Percentiles rank a stretch among this genome's conserved stretches.
These are phyloP conservation scores for Pteropus alecto DNA, from an alignment of 2,113 vertebrate genomes.

Conservation along the genomic window DNA sequence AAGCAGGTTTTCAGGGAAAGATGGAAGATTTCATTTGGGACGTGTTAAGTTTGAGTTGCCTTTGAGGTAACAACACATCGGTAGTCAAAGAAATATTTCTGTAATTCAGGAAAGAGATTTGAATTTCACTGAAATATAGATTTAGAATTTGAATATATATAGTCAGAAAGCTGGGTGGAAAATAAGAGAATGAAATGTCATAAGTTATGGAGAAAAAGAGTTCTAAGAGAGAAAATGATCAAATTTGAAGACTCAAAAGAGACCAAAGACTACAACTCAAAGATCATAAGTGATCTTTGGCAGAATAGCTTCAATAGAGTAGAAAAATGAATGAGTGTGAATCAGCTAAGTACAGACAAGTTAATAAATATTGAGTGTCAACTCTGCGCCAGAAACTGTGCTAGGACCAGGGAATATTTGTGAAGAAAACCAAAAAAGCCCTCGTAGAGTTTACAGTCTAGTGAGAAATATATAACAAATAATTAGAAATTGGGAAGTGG, in stretches of 20 bases:
- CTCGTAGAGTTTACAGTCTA: not conserved
- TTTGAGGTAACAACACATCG: not conserved
- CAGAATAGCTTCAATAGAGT: not conserved
- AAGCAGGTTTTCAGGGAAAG: not conserved
- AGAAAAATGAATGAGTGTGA: not conserved
- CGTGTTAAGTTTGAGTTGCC: not conserved
- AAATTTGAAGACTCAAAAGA: not conserved
- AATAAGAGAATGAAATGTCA: not conserved
- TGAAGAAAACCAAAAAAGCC: not conserved
- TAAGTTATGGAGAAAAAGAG: not conserved
- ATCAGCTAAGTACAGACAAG: not conserved
- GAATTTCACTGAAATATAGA: not conserved
- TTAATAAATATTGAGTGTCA: not conserved
- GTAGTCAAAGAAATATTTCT: not conserved
- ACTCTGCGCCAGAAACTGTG: not conserved
- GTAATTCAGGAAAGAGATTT: not conserved
- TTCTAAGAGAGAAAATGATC: not conserved
- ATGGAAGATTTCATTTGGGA: not conserved
- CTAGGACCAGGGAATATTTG: not conserved
- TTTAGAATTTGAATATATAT: not conserved
- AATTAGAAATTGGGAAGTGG: not conserved
- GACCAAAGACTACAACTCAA: not conserved
- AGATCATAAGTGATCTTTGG: not conserved
- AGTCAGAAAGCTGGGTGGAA: not conserved
- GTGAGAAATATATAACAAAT: not conserved